phyloP scores from a whole-genome alignment of 2,888 invertebrate genomes.

The Matsumyia berberina region DNA sequence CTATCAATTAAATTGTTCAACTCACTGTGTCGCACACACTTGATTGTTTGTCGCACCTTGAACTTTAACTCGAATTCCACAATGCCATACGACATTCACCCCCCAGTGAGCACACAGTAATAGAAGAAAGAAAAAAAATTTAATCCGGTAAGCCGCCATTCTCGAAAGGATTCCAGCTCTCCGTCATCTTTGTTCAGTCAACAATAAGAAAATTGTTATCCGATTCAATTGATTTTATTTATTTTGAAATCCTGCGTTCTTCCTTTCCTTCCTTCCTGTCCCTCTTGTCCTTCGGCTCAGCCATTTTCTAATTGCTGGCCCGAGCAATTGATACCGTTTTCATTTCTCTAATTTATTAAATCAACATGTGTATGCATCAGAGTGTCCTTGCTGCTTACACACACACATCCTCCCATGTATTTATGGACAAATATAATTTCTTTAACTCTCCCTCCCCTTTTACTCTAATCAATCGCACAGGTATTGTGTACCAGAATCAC shows the following conservation, averaged over 20 bases:
- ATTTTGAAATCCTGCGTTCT: slow-evolving; percentile 44
- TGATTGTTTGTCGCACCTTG: slow-evolving; percentile 19
- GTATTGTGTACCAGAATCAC: slow-evolving; percentile 91
- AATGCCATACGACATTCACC: slow-evolving; percentile 36
- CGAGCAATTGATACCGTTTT: slow-evolving; percentile 61
- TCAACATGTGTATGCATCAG: slow-evolving; percentile 59
- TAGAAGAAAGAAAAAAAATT: slow-evolving; percentile 16
- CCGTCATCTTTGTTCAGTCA: slow-evolving; percentile 66
- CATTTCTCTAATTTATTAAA: slow-evolving; percentile 75
- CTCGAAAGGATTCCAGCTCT: background rate
- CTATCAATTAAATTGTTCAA: slow-evolving; percentile 21
- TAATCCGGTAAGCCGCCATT: slow-evolving; percentile 52
- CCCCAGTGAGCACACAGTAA: slow-evolving; percentile 40
- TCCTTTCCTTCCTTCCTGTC: background rate
- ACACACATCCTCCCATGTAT: slow-evolving; percentile 9
- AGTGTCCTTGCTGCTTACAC: slow-evolving; percentile 14
- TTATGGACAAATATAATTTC: slow-evolving; percentile 32
- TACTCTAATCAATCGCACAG: slow-evolving; percentile 83
- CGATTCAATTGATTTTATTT: slow-evolving; percentile 73
- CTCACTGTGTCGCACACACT: slow-evolving; percentile 4
- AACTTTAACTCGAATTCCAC: slow-evolving; percentile 38
- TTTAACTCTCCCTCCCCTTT: slow-evolving; percentile 29
- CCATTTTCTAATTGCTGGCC: slow-evolving; percentile 63
- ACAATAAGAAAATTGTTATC: slow-evolving; percentile 68
- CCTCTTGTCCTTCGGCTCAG: background rate